Evolutionary conservation across 2,797 vertebrate species (phyloP).

Genomic region (Lepilemur septentrionalis): DNA sequence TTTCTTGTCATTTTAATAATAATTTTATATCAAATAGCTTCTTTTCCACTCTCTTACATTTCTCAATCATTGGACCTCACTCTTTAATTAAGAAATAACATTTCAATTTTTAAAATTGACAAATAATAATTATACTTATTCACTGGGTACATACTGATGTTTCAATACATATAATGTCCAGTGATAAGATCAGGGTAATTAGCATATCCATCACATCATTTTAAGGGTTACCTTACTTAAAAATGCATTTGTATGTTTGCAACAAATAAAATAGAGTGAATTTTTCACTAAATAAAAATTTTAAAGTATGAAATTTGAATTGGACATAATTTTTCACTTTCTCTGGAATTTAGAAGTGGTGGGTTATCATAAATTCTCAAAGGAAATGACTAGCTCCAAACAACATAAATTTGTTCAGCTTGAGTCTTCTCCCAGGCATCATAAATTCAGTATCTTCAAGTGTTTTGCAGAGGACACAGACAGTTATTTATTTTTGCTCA

Average conservation of each 20-base stretch:
- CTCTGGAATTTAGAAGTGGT: background rate
- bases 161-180: background rate
- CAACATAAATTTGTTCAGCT: background rate
- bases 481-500: conserved; percentile 1
- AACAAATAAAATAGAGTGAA: background rate
- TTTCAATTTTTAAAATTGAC: background rate
- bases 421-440: background rate
- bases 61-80: background rate
- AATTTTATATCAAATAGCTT: background rate
- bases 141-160: background rate
- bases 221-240: background rate
- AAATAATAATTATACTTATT: background rate
- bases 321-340: background rate
- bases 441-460: conserved; percentile 18
- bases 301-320: background rate
- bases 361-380: conserved; percentile 38
- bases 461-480: background rate
- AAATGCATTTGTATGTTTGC: background rate
- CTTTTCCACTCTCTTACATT: background rate
- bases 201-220: background rate
- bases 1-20: background rate
- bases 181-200: background rate
- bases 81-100: background rate
- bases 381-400: background rate
- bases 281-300: background rate